phyloP scores from a whole-genome alignment of 1,140 invertebrate species.

The Mactra quadrangularis region DNA sequence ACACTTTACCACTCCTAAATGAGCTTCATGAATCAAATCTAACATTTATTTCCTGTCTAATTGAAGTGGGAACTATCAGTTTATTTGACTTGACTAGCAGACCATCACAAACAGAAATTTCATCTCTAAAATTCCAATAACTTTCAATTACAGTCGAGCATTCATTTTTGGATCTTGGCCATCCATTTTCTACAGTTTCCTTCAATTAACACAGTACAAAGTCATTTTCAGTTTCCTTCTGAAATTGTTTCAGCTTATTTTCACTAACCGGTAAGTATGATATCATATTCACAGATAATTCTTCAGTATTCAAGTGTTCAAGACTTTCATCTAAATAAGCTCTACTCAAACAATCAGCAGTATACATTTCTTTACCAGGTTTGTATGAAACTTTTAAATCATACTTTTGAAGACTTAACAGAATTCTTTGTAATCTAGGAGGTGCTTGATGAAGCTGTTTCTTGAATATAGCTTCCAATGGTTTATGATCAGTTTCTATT shows the following conservation, averaged over 20 bases:
- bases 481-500: slow-evolving; percentile 6
- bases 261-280: slow-evolving; percentile 4
- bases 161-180: neutral
- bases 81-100: neutral
- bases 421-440: slow-evolving; percentile 14
- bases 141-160: neutral
- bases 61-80: neutral
- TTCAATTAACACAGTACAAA: neutral
- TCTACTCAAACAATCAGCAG: neutral
- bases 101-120: neutral
- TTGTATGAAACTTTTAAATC: slow-evolving; percentile 8
- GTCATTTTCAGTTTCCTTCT: slow-evolving; percentile 10
- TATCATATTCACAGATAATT: neutral
- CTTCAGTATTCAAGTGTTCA: neutral
- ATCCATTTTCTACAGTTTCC: slow-evolving; percentile 9
- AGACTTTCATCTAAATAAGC: neutral
- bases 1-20: slow-evolving; percentile 4
- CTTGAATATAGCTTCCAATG: slow-evolving; percentile 10
- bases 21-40: neutral
- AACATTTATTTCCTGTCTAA: neutral
- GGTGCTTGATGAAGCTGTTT: neutral
- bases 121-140: slow-evolving; percentile 15
- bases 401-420: slow-evolving; percentile 5
- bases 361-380: slow-evolving; percentile 9
- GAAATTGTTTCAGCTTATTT: neutral